Conservation (phyloP, 2,888 invertebrate species). For the Phlogophora meticulosa region DNA sequence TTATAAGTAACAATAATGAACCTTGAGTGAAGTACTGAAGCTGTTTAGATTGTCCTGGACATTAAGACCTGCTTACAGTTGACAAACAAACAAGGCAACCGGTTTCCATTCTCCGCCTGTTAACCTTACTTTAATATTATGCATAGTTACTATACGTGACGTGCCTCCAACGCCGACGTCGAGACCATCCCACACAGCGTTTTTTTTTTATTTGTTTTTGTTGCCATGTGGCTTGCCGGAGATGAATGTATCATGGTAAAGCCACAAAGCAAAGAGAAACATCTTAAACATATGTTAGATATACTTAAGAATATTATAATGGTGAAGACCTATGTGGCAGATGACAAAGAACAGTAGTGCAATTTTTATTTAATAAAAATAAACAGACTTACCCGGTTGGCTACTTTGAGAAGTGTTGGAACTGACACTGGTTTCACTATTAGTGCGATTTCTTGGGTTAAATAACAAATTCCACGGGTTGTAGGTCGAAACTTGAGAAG, state of each 20-base stretch:
- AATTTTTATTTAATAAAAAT: not conserved
- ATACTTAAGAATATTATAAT: not conserved
- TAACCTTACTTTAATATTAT: constrained; percentile 64
- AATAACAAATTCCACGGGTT: constrained; percentile 88
- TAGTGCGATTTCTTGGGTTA: constrained; percentile 81
- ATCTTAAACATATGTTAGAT: not conserved
- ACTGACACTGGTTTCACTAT: constrained; percentile 86
- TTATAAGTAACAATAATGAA: constrained; percentile 31
- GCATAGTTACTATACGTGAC: constrained; percentile 44
- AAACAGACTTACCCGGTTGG: constrained; percentile 77
- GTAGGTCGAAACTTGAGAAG: constrained; percentile 74
- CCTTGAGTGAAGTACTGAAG: constrained; percentile 33
- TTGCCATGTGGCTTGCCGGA: constrained; percentile 28
- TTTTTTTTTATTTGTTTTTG: constrained; percentile 41
- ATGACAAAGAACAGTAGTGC: not conserved
- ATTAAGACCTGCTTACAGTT: constrained; percentile 31
- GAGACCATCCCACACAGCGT: constrained; percentile 23
- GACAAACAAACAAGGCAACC: constrained; percentile 58
- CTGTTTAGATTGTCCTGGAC: constrained; percentile 42
- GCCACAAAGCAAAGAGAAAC: constrained; percentile 1
- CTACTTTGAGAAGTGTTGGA: constrained; percentile 77
- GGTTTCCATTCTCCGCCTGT: constrained; percentile 62
- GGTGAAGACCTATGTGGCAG: not conserved
- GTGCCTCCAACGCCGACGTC: constrained; percentile 37
- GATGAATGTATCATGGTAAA: constrained; percentile 9